A percentile compares a stretch with the other conserved stretches of the same genome.
Conservation (phyloP, 2,888 invertebrate genomes). For the Thecocarcelia acutangulata region DNA sequence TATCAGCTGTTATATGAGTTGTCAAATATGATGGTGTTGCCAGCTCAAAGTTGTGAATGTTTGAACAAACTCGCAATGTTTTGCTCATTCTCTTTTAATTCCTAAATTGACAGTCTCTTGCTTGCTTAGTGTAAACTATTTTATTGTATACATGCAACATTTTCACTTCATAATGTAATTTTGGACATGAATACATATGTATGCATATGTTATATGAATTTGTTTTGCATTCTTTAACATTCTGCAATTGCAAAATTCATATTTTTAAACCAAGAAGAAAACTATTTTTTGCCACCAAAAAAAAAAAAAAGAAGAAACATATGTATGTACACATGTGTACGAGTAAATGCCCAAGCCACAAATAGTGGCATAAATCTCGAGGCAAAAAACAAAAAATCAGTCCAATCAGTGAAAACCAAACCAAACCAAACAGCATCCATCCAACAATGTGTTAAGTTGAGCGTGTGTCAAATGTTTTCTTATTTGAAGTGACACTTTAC, state of each 20-base stretch:
- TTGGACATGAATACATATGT: too few species aligned
- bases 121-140: too few species aligned
- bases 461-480: slow-evolving; percentile 68
- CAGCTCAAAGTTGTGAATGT: too few species aligned
- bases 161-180: too few species aligned
- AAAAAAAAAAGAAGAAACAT: neutral
- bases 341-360: slow-evolving; percentile 4
- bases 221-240: slow-evolving; percentile 19
- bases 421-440: slow-evolving; percentile 11
- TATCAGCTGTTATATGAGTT: too few species aligned
- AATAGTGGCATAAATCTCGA: slow-evolving; percentile 23
- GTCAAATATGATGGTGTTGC: too few species aligned
- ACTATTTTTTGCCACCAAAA: slow-evolving; percentile 23
- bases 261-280: neutral
- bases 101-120: too few species aligned
- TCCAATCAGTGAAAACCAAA: slow-evolving; percentile 7
- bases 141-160: too few species aligned
- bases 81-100: too few species aligned
- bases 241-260: neutral
- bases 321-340: too few species aligned
- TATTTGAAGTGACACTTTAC: slow-evolving; percentile 70
- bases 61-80: too few species aligned
- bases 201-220: too few species aligned
- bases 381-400: slow-evolving; percentile 23
- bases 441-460: slow-evolving; percentile 63